Evolutionary conservation across 2,888 invertebrate genomes (phyloP), one percentile per base, ranked within the genome.

Genomic region (Colletes collaris): DNA sequence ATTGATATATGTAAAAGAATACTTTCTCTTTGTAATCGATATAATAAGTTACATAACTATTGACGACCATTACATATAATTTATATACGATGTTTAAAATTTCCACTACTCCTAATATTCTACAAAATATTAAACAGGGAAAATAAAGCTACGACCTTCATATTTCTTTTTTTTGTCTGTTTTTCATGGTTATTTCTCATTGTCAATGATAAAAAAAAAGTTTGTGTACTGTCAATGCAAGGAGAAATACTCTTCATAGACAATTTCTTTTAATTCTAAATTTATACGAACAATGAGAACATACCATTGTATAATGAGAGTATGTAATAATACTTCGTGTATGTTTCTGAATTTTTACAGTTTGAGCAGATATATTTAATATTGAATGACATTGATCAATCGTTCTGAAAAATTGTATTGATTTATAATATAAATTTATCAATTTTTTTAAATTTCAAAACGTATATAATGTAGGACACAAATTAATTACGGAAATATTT

Each of bases 261-360:
- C 0, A 16, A 4, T 16, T 50, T 67, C 35, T 27, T 59, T 37
- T 19, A 27, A 27, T 27, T n/a, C 0, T 1, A n/a, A 53, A 59
- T 52, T 59, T 67, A 10, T 46, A 6, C 5, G 40, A 68, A 40
- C 11, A 59, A 71, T 59, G 44, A 64, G 11, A 53, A 46, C 49
- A 63, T 40, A 53, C 13, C 10, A 59, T 46, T 59, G 27, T 64
- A 52, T 59, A 16, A 60, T 64, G n/a, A 2, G 16, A 64, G 16
- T 55, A 50, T 64, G 35, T 56, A 46, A 49, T 8, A 56, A 49
- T 65, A 35, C 62, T 50, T n/a, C 37, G 49, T 53, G 16, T 53
- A 64, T 72, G 13, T 49, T 76, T 67, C 13, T 46, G 53, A 60
- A 49, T 13, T 71, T 74, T 59, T 13, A 56, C 67, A 40, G 16